Evolutionary conservation across 2,113 vertebrate species (phyloP), one percentile per base, ranked within the genome.

Genomic region (Pseudopipra pipra): DNA sequence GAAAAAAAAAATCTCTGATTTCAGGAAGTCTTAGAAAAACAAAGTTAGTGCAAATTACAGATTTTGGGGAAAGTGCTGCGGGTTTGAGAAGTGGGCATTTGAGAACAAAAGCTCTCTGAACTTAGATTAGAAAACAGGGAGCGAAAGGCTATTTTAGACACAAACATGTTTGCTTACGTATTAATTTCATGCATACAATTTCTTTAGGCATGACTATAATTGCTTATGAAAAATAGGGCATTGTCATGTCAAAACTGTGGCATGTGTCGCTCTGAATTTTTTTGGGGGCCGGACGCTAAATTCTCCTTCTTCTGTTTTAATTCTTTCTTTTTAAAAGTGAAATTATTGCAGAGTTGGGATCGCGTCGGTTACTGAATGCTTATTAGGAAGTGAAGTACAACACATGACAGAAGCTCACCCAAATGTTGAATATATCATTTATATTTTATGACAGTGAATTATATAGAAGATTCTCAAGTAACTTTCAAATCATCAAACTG

Each of bases 401-500:
- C 94, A 84, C 55, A 86, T n/a, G 68, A 68, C 81, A 91, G 96
- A 63, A 94, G 78, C 95, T 94, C 96, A 84, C 91, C 87, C 88
- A 95, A 93, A 96, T 85, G 79, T 78, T 89, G 93, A 94, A 90
- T 81, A 76, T 94, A 95, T 96, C 85, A 93, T 96, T 97, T 94
- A 97, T 94, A 92, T 90, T 97, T 97, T 94, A 89, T 37, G 51
- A 93, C 91, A 89, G 94, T 95, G 92, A 97, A 92, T 97, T 90
- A 97, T 96, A 97, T 66, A 96, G 93, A 92, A 79, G 93, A 92
- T 95, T 97, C 74, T 96, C 72, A 68, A 95, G 92, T 92, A 97
- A 95, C 94, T 91, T 97, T 97, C 89, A 87, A 92, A 97, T 96
- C 96, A 89, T 95, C 86, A 79, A 90, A 82, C 95, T 97, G 95